These are phyloP conservation scores for Pelagia noctiluca DNA, from an alignment of 30 jellyfish, hydroid and myxozoan genomes.

Conservation along the genomic window DNA sequence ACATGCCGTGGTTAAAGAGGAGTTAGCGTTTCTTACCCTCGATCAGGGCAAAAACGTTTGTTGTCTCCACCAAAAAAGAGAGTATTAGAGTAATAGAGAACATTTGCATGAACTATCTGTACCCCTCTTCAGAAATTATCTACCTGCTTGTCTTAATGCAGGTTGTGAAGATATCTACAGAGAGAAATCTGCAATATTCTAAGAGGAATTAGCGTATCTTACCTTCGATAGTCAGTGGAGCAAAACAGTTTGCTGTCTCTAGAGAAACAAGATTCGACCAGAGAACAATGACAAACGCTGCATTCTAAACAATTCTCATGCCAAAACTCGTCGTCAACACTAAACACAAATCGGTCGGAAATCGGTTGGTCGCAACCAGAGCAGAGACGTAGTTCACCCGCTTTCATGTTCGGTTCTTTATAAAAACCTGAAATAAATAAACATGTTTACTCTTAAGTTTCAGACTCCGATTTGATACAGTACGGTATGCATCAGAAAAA, in stretches of 20 bases:
- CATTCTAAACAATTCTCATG: constrained; percentile 88
- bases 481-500: too few species aligned
- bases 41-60: too few species aligned
- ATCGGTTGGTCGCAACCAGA: constrained; percentile 76
- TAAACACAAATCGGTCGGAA: constrained; percentile 64
- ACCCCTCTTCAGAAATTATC: too few species aligned
- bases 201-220: constrained; percentile 35
- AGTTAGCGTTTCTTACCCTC: too few species aligned
- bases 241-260: constrained; percentile 84
- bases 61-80: too few species aligned
- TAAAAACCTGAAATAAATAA: constrained; percentile 28
- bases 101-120: too few species aligned
- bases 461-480: too few species aligned
- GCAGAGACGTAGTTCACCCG: constrained; percentile 72
- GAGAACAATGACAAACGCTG: constrained; percentile 72
- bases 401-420: constrained; percentile 48
- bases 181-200: constrained; percentile 6
- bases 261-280: constrained; percentile 75
- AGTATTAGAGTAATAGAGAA: too few species aligned
- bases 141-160: too few species aligned
- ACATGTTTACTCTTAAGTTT: too few species aligned
- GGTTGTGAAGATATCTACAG: too few species aligned
- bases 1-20: too few species aligned
- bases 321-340: constrained; percentile 82
- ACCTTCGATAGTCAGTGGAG: constrained; percentile 82